These are phyloP conservation scores for Caenorhabditis zanzibari DNA, from an alignment of 2,888 invertebrate species.

Conservation along the genomic window DNA sequence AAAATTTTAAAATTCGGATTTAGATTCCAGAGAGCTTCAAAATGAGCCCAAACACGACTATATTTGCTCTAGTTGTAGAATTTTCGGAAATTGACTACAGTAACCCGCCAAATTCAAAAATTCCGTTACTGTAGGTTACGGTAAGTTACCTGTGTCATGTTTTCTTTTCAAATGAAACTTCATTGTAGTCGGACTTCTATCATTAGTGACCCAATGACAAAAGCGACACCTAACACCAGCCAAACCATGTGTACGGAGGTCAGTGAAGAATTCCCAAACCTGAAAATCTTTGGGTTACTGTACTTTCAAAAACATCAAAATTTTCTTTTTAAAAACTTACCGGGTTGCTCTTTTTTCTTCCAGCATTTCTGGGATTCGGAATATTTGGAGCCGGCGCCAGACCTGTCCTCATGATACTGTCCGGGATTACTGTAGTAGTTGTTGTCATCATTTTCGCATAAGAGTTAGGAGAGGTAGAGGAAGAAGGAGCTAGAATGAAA, in stretches of 20 bases:
- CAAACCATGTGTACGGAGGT: conserved; percentile 73
- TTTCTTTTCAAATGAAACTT: conserved; percentile 78
- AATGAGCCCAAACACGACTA: not conserved
- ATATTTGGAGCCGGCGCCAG: conserved; percentile 76
- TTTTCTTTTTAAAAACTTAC: conserved; percentile 44
- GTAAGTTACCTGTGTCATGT: conserved; percentile 75
- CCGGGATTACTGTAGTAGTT: conserved; percentile 19
- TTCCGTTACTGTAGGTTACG: no score
- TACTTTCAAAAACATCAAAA: not conserved
- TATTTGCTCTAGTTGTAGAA: no score
- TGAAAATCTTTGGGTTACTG: conserved; percentile 34
- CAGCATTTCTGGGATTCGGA: conserved; percentile 77
- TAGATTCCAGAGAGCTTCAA: not conserved
- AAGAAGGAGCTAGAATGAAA: conserved; percentile 34
- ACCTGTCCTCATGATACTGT: conserved; percentile 50
- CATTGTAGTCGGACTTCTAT: conserved; percentile 78
- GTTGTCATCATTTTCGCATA: conserved; percentile 39
- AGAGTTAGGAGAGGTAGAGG: conserved; percentile 4
- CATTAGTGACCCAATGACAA: conserved; percentile 78
- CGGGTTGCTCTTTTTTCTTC: conserved; percentile 77
- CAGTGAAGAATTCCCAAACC: conserved; percentile 80
- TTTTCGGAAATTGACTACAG: no score
- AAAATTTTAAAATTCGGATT: not conserved
- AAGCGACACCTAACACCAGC: conserved; percentile 77
- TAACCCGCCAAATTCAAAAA: not conserved